These are phyloP conservation scores for Barypeithes pellucidus DNA, from an alignment of 2,888 invertebrate genomes.

Conservation along the genomic window DNA sequence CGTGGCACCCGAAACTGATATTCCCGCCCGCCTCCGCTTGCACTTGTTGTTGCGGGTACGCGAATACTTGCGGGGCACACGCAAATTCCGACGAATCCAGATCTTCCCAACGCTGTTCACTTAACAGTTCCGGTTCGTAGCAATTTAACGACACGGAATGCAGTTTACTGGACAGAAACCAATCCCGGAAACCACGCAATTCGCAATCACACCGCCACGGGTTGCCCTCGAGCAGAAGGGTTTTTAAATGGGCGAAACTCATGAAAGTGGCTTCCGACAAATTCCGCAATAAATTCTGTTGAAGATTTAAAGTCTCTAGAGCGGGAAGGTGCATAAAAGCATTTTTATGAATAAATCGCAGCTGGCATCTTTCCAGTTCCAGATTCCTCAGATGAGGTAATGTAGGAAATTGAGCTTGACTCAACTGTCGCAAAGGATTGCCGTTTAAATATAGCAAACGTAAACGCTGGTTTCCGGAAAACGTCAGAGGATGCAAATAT, in stretches of 20 bases:
- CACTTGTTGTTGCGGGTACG: slow-evolving; percentile 65
- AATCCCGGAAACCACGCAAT: slow-evolving; percentile 86
- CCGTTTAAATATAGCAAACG: slow-evolving; percentile 85
- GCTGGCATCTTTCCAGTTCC: slow-evolving; percentile 85
- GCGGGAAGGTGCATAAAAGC: slow-evolving; percentile 84
- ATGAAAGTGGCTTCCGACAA: slow-evolving; percentile 79
- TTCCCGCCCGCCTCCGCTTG: slow-evolving; percentile 82
- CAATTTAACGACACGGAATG: slow-evolving; percentile 82
- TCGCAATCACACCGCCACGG: slow-evolving; percentile 94
- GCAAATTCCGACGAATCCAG: slow-evolving; percentile 85
- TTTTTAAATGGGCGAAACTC: slow-evolving; percentile 85
- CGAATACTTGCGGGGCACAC: slow-evolving; percentile 82
- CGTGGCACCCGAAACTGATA: slow-evolving; percentile 86
- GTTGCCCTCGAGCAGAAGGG: slow-evolving; percentile 86
- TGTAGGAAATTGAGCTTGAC: slow-evolving; percentile 86
- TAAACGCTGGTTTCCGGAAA: slow-evolving; percentile 88
- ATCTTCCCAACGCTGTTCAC: slow-evolving; percentile 84
- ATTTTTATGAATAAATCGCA: slow-evolving; percentile 82
- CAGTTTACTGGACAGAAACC: slow-evolving; percentile 87
- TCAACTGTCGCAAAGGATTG: slow-evolving; percentile 84
- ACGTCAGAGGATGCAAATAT: slow-evolving; percentile 84
- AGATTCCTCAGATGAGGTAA: slow-evolving; percentile 87
- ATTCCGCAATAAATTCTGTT: slow-evolving; percentile 84
- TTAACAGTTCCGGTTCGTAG: slow-evolving; percentile 80
- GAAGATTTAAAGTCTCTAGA: slow-evolving; percentile 84